These are phyloP conservation scores for Chaetodon trifascialis DNA, from an alignment of 2,113 vertebrate species.

Conservation along the genomic window DNA sequence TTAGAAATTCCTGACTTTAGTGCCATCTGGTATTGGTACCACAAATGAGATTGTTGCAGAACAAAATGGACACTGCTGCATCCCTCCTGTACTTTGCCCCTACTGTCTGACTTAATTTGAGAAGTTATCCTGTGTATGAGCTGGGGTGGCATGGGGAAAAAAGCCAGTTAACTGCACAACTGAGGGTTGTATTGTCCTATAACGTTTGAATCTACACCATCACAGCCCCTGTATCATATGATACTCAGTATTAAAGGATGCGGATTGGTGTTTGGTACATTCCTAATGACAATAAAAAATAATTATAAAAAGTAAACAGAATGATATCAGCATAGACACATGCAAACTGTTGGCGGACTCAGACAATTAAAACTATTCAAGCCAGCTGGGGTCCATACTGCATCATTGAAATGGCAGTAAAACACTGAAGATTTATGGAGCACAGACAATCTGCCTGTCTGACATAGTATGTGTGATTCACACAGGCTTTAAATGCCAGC, in stretches of 20 bases:
- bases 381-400: slow-evolving; percentile 47
- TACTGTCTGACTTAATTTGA: background rate
- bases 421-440: slow-evolving; percentile 38
- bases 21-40: background rate
- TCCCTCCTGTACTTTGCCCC: background rate
- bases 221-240: background rate
- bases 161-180: background rate
- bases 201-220: background rate
- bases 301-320: slow-evolving; percentile 8
- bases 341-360: background rate
- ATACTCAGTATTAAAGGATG: background rate
- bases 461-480: slow-evolving; percentile 55
- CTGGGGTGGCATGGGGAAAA: too few relatives aligned
- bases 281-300: background rate
- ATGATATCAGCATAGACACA: background rate
- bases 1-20: background rate
- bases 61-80: background rate
- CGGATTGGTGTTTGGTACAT: background rate
- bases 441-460: slow-evolving; percentile 50
- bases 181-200: background rate
- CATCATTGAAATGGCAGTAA: slow-evolving; percentile 41
- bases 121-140: too few relatives aligned
- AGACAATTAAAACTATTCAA: slow-evolving; percentile 23
- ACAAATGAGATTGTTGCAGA: background rate
- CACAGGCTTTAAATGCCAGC: slow-evolving; percentile 58